These are phyloP conservation scores for Gallinago undulata DNA, from an alignment of 2,113 vertebrate species.

Conservation along the genomic window DNA sequence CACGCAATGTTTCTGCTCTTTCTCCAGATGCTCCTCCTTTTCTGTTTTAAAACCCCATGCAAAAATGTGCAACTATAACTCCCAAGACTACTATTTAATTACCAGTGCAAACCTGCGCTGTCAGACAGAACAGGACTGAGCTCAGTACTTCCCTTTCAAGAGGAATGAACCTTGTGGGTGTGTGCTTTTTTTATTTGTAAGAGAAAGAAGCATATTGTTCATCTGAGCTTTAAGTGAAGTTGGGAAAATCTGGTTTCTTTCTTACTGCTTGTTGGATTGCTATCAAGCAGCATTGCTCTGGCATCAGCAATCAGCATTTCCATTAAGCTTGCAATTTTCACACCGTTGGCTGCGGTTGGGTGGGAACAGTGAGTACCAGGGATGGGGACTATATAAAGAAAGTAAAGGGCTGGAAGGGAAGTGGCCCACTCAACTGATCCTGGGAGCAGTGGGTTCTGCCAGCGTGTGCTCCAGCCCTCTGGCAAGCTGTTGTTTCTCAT, in stretches of 20 bases:
- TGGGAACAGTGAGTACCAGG: not conserved
- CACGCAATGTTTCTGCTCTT: not conserved
- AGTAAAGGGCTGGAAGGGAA: not conserved
- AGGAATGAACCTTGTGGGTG: not conserved
- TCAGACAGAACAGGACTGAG: not conserved
- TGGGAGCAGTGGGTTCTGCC: not conserved
- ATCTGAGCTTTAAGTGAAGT: not conserved
- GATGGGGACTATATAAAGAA: not conserved
- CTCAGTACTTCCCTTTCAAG: not conserved
- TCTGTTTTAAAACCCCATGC: not conserved
- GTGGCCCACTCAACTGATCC: not conserved
- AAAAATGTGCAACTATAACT: not conserved
- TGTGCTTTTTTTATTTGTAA: not conserved
- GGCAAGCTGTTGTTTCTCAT: conserved; percentile 17
- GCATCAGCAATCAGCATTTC: conserved; percentile 20
- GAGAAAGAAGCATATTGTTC: not conserved
- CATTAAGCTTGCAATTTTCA: conserved; percentile 43
- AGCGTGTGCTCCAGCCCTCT: conserved; percentile 12
- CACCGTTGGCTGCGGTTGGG: not conserved
- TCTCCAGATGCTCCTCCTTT: not conserved
- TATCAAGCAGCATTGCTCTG: not conserved
- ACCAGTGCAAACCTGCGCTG: not conserved
- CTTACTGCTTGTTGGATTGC: not conserved
- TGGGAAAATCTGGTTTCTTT: not conserved
- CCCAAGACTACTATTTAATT: not conserved